phyloP scores from a whole-genome alignment of 2,888 invertebrate genomes.

The Heliconius erato region DNA sequence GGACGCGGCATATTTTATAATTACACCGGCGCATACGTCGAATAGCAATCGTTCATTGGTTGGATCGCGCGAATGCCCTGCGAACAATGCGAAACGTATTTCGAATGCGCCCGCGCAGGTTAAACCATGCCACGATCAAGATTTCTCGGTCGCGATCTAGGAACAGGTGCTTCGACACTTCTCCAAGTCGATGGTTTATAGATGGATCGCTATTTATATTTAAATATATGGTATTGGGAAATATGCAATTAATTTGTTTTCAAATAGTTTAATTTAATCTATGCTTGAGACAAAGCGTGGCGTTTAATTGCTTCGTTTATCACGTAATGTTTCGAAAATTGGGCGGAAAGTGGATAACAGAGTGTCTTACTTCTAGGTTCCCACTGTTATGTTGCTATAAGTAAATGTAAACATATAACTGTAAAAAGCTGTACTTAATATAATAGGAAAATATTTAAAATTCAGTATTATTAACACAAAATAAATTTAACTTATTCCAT shows the following conservation, averaged over 20 bases:
- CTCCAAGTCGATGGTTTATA: conserved; percentile 47
- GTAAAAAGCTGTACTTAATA: too few relatives aligned
- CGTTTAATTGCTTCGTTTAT: too few relatives aligned
- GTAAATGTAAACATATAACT: too few relatives aligned
- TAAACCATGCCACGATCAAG: conserved; percentile 67
- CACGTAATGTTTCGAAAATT: too few relatives aligned
- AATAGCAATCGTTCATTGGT: conserved; percentile 70
- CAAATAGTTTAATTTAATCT: not conserved
- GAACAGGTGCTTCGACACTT: conserved; percentile 74
- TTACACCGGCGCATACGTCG: conserved; percentile 72
- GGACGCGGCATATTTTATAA: conserved; percentile 76
- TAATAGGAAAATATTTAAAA: not conserved
- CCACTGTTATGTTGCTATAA: too few relatives aligned
- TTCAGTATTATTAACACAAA: not conserved
- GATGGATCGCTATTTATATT: conserved; percentile 43
- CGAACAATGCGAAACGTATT: conserved; percentile 71
- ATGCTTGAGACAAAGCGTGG: too few relatives aligned
- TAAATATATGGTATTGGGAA: conserved; percentile 30
- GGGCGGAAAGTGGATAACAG: too few relatives aligned
- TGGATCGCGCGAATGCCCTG: conserved; percentile 73
- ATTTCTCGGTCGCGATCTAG: conserved; percentile 79
- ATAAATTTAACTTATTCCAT: not conserved
- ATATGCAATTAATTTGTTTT: not conserved
- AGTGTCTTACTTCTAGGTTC: too few relatives aligned
- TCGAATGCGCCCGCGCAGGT: conserved; percentile 62